Evolutionary conservation across 2,888 invertebrate genomes (phyloP).

Genomic region (Agrochola lota): DNA sequence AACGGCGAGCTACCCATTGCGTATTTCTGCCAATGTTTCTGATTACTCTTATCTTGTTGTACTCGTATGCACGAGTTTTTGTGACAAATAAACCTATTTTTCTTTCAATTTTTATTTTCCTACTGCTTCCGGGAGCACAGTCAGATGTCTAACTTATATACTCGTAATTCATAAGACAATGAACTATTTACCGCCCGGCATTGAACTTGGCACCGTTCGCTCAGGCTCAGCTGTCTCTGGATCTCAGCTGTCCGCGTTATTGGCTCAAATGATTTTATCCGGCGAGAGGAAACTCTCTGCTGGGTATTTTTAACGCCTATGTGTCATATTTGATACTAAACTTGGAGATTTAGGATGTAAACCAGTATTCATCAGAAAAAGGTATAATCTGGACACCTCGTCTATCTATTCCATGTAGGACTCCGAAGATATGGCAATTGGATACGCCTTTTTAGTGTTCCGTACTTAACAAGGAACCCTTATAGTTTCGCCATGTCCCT

Average conservation of each 20-base stretch:
- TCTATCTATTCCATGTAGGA: not conserved
- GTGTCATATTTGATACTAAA: constrained; percentile 17
- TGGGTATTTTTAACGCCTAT: constrained; percentile 46
- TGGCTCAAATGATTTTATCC: constrained; percentile 64
- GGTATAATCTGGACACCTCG: not conserved
- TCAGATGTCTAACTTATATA: not conserved
- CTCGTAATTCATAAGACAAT: constrained; percentile 42
- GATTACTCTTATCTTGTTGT: no score
- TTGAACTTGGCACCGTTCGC: constrained; percentile 64
- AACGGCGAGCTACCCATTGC: no score
- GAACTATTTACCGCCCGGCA: constrained; percentile 51
- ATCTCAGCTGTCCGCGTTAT: constrained; percentile 50
- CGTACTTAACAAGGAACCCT: no score
- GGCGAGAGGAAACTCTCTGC: constrained; percentile 45
- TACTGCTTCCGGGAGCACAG: not conserved
- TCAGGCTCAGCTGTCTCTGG: constrained; percentile 43
- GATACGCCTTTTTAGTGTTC: not conserved
- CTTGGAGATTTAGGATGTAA: not conserved
- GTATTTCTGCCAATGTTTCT: not conserved
- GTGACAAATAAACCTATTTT: not conserved
- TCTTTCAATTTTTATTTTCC: not conserved
- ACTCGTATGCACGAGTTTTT: not conserved
- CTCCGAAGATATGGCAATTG: not conserved
- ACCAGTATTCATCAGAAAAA: not conserved
- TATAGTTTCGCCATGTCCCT: no score